These are phyloP conservation scores for Pangasius macronema DNA, from an alignment of 2,797 vertebrate species.

Conservation along the genomic window DNA sequence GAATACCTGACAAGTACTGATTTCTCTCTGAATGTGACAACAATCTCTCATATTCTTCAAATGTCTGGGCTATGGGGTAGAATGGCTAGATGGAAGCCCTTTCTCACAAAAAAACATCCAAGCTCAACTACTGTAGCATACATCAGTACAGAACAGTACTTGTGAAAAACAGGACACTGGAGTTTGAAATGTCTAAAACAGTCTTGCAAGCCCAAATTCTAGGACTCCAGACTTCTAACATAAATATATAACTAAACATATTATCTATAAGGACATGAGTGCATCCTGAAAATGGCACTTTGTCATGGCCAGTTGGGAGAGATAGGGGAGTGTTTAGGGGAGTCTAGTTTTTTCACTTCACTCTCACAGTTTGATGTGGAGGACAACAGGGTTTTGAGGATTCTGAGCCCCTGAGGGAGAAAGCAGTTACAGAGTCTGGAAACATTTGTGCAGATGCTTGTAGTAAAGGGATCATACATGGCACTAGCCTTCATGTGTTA, in stretches of 20 bases:
- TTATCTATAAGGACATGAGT: not conserved
- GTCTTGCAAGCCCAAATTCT: not conserved
- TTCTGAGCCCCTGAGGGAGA: not conserved
- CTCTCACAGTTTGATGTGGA: not conserved
- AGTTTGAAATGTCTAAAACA: not conserved
- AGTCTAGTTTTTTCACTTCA: constrained; percentile 1
- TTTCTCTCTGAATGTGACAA: too few species aligned
- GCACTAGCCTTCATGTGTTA: not conserved
- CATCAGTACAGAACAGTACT: not conserved
- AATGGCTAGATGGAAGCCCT: too few species aligned
- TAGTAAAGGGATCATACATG: constrained; percentile 6
- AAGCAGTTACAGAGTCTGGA: not conserved
- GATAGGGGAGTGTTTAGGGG: not conserved
- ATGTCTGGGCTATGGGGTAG: too few species aligned
- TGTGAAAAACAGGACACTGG: too few species aligned
- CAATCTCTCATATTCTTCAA: too few species aligned
- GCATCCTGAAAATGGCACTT: not conserved
- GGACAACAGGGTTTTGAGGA: not conserved
- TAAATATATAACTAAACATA: not conserved
- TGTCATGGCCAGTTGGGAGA: not conserved
- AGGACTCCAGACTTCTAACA: not conserved
- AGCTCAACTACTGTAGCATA: not conserved
- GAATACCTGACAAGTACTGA: too few species aligned
- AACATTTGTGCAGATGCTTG: not conserved
- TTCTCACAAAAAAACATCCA: too few species aligned